Evolutionary conservation across 2,797 vertebrate species (phyloP).

Genomic region (Typhlichthys eigenmanni): DNA sequence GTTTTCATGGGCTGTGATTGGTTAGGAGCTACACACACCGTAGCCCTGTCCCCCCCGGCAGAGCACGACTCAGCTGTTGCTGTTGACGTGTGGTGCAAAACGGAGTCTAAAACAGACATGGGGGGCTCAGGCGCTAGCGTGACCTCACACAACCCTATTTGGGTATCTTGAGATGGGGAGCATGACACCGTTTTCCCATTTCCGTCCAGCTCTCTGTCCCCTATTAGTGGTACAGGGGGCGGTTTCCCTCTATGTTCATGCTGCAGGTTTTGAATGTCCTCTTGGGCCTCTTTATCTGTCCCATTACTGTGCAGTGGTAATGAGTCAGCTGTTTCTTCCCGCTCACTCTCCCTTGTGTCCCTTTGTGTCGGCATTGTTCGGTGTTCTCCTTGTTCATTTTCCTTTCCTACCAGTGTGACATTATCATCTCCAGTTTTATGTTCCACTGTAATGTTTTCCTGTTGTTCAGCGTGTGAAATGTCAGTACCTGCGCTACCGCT

Average conservation of each 20-base stretch:
- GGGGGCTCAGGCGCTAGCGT: conserved; percentile 23
- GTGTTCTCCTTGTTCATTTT: conserved; percentile 31
- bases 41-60: conserved; percentile 15
- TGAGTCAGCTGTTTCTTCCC: conserved; percentile 36
- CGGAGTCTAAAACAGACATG: conserved; percentile 28
- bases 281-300: conserved; percentile 44
- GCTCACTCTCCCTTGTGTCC: conserved; percentile 45
- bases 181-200: conserved; percentile 16
- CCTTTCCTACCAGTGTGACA: conserved; percentile 13
- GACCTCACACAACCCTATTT: conserved; percentile 27
- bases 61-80: conserved; percentile 32
- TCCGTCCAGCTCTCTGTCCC: conserved; percentile 28
- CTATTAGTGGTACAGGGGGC: conserved; percentile 32
- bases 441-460: conserved; percentile 27
- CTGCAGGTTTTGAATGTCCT: conserved; percentile 40
- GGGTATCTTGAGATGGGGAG: conserved; percentile 14
- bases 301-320: conserved; percentile 34
- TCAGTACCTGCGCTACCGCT: conserved; percentile 15
- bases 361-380: conserved; percentile 35
- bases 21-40: conserved; percentile 31
- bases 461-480: conserved; percentile 14
- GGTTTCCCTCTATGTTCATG: conserved; percentile 24
- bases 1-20: conserved; percentile 43
- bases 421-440: conserved; percentile 24
- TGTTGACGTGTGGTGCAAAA: conserved; percentile 40